A percentile compares a stretch with the other conserved stretches of the same genome.
Evolutionary conservation across 2,797 vertebrate genomes (phyloP).

Genomic region (Hippopotamyrus pictus): DNA sequence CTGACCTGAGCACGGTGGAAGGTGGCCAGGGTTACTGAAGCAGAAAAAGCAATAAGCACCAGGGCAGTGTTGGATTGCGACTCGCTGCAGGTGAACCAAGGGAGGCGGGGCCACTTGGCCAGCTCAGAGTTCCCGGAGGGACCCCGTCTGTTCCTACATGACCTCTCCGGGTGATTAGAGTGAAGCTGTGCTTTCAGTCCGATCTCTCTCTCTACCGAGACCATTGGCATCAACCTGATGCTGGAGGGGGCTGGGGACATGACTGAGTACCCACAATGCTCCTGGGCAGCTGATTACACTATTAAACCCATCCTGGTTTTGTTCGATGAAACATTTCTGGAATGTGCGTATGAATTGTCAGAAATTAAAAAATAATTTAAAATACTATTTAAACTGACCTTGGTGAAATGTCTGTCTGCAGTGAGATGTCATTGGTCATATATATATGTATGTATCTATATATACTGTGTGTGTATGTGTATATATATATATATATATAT

Average conservation of each 20-base stretch:
- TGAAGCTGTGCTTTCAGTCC: background rate
- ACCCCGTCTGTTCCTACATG: background rate
- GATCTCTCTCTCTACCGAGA: background rate
- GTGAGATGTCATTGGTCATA: background rate
- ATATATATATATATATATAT: too few species aligned
- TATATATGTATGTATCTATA: background rate
- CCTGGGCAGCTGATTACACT: background rate
- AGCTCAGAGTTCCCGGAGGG: background rate
- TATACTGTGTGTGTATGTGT: background rate
- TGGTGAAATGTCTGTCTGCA: background rate
- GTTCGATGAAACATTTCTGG: background rate
- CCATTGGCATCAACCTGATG: background rate
- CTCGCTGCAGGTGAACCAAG: background rate
- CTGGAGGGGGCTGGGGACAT: background rate
- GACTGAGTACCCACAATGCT: background rate
- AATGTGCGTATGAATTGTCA: background rate
- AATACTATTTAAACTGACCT: background rate
- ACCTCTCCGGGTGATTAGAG: slow-evolving; percentile 1
- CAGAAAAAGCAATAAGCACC: slow-evolving; percentile 22
- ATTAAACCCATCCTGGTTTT: background rate
- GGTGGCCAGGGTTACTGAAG: slow-evolving; percentile 8
- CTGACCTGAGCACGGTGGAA: slow-evolving; percentile 9
- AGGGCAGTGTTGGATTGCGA: slow-evolving; percentile 14
- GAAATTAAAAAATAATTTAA: background rate
- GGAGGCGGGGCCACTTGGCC: background rate